Evolutionary conservation across 2,888 invertebrate genomes (phyloP), one percentile per base, ranked within the genome.

Genomic region (Lepeophtheirus nordmannii): DNA sequence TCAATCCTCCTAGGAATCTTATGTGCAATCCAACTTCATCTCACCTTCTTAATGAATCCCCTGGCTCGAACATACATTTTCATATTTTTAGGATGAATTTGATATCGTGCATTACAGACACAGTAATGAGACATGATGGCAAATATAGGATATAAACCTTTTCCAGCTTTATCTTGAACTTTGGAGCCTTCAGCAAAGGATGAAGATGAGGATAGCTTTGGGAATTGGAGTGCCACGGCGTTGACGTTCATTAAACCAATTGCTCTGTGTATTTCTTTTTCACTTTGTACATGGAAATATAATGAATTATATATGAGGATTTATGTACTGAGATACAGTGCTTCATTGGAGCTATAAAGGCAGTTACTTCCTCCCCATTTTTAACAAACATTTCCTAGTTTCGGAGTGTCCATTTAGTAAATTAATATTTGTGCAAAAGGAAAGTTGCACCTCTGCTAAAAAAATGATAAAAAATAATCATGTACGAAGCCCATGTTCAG

Each of bases 21-120:
- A 53, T 17, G 17, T n/a, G 3, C 8, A 53, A 17, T 3, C 1
- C n/a, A 17, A 8, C 17, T 17, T 3, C n/a, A 30, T 30, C 30
- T 30, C 7, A 30, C 30, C 30, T 30, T 23, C 14, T 14, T 20
- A 20, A 57, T 65, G 17, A 39, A 17, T 12, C 12, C 17, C n/a
- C 65, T 23, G 37, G 65, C 65, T 58, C 65, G 22, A 17, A 65
- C 65, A 37, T 65, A 65, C 65, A 65, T 65, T 20, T 65, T 20
- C 23, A 14, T 30, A 37, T 30, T 58, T 12, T 65, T 17, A 10
- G 65, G 58, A 37, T 65, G 58, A 12, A 65, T 20, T n/a, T 38
- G n/a, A 23, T 65, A 65, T 20, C 65, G 22, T 30, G 65, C 37
- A 58, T 65, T 65, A 37, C 65, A 65, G 39, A 65, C 58, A 53